Evolutionary conservation across 1,140 invertebrate species (phyloP).

Genomic region (Drosophila dunni): DNA sequence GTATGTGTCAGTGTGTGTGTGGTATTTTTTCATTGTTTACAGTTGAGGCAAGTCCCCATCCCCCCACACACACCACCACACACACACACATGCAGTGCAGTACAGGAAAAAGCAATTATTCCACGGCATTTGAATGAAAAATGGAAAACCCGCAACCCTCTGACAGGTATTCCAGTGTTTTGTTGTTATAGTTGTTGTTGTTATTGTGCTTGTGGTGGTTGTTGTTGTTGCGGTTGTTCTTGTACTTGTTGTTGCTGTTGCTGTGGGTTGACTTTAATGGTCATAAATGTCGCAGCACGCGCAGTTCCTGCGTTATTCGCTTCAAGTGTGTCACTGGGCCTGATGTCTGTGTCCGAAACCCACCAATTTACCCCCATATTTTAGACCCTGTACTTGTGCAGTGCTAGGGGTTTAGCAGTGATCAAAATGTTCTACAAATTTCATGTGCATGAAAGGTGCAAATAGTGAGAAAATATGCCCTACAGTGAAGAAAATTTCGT

Average conservation of each 20-base stretch:
- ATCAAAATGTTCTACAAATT: too few relatives aligned
- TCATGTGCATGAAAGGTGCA: too few relatives aligned
- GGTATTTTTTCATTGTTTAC: slow-evolving; percentile 26
- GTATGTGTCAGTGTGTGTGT: slow-evolving; percentile 1
- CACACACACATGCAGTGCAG: slow-evolving; percentile 23
- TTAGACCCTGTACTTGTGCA: too few relatives aligned
- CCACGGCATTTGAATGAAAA: slow-evolving; percentile 77
- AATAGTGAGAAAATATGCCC: too few relatives aligned
- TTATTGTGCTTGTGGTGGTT: neutral
- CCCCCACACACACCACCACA: neutral
- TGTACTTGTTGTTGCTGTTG: slow-evolving; percentile 10
- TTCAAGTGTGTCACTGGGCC: slow-evolving; percentile 42
- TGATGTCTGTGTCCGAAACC: slow-evolving; percentile 47
- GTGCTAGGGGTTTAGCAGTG: too few relatives aligned
- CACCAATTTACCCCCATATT: neutral
- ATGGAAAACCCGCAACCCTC: slow-evolving; percentile 58
- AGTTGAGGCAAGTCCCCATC: neutral
- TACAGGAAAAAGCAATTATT: slow-evolving; percentile 81
- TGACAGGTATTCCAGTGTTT: neutral
- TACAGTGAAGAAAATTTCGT: too few relatives aligned
- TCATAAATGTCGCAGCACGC: slow-evolving; percentile 52
- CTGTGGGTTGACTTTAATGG: slow-evolving; percentile 39
- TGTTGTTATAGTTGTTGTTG: slow-evolving; percentile 11
- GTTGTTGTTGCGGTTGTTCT: slow-evolving; percentile 8
- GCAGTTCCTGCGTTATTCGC: slow-evolving; percentile 21